Base-by-base conservation (phyloP, 2,888 invertebrate genomes). In the Busseola fusca region DNA sequence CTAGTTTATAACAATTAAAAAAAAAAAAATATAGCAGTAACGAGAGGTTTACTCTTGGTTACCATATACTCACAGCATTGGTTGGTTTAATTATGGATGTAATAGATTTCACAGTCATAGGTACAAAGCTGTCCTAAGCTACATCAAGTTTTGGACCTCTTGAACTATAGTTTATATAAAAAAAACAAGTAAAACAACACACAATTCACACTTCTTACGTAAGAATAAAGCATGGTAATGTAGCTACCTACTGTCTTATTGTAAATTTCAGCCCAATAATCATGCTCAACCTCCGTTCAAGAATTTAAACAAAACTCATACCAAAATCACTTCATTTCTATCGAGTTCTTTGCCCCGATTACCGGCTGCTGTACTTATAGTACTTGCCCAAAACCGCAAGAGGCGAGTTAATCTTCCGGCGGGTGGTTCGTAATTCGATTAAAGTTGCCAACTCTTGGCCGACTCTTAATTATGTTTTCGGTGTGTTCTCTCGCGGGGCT, bases 391-490 rank as follows among this genome's bases (percentile, higher is more conserved):
- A 76, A 85, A 83, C 90, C 89, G 82, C 89, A 86, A 86, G 85
- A 82, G 82, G 87, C 84, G 79, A 87, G 86, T 86, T 88, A 88
- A 89, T 87, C 87, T 87, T 84, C 85, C 84, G 76, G 81, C 79
- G 81, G 84, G 77, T 84, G 85, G 87, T 86, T 87, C 85, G 90
- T 92, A 90, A 92, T 92, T 91, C 89, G 89, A 92, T 92, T 91
- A 90, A 92, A 92, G 86, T 91, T 87, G 84, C 83, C 82, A 91
- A 92, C 91, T 90, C 84, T 84, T 81, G 86, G 85, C 83, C 76
- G 80, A 84, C 86, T 86, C 87, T 89, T 88, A 90, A 91, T 90
- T 90, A 88, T 88, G 89, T 89, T 88, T 88, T 86, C 72, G 84
- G 80, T 81, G 74, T 78, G 80, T 78, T 84, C 84, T 81, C 78